These are phyloP conservation scores for Chelon auratus DNA, from an alignment of 2,797 vertebrate species.

Conservation along the genomic window DNA sequence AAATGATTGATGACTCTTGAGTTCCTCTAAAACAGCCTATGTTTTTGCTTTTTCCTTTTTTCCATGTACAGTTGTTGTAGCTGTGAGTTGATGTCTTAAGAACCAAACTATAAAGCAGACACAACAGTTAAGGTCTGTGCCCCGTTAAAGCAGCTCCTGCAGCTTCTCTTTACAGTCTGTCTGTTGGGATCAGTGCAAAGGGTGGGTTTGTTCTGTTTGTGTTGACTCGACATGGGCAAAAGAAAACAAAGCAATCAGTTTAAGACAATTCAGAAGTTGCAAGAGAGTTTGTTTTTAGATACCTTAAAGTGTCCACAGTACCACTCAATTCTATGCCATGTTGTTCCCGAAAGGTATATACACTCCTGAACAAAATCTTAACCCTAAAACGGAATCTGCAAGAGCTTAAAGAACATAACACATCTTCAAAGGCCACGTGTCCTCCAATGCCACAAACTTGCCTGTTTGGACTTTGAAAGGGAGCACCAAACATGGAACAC, in stretches of 20 bases:
- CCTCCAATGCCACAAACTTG: too few relatives aligned
- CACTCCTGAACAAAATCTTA: too few relatives aligned
- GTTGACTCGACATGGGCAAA: slow-evolving; percentile 7
- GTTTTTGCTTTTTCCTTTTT: not conserved
- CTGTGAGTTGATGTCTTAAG: not conserved
- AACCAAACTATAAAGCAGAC: too few relatives aligned
- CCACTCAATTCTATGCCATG: not conserved
- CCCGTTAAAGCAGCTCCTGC: slow-evolving; percentile 1
- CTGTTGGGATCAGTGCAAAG: not conserved
- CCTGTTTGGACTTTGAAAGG: too few relatives aligned
- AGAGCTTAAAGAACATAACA: too few relatives aligned
- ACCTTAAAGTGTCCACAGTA: not conserved
- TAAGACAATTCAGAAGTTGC: not conserved
- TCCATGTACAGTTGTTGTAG: not conserved
- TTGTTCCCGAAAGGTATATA: slow-evolving; percentile 5
- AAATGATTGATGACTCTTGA: too few relatives aligned
- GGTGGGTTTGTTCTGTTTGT: slow-evolving; percentile 10
- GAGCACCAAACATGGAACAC: too few relatives aligned
- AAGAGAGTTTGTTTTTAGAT: not conserved
- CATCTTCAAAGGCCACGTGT: too few relatives aligned
- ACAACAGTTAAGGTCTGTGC: not conserved
- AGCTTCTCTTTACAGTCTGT: slow-evolving; percentile 2
- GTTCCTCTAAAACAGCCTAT: too few relatives aligned
- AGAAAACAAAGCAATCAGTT: slow-evolving; percentile 6
- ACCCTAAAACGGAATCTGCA: too few relatives aligned